These are phyloP conservation scores for Spea hammondii DNA, from an alignment of 2,797 vertebrate genomes.

Conservation along the genomic window DNA sequence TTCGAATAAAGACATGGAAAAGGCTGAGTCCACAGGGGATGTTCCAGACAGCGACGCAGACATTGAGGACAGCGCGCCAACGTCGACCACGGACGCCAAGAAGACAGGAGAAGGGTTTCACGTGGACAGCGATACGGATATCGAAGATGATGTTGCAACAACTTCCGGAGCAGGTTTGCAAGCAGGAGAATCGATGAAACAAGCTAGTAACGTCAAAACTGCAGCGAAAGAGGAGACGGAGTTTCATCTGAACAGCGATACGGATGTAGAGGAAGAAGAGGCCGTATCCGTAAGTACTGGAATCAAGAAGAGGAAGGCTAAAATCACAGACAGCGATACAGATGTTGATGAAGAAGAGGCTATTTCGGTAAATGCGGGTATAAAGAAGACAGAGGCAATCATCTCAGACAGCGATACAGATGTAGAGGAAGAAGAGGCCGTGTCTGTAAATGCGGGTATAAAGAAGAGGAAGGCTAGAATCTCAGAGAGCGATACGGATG, in stretches of 20 bases:
- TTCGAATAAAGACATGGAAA: neutral
- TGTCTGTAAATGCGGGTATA: neutral
- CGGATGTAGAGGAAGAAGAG: slow-evolving; percentile 26
- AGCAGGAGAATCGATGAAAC: too few species aligned
- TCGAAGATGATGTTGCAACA: slow-evolving; percentile 7
- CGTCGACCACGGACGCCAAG: neutral
- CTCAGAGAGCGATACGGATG: neutral
- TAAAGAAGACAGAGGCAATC: neutral
- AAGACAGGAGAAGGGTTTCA: neutral
- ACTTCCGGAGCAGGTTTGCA: neutral
- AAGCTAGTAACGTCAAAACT: neutral
- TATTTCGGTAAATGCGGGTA: neutral
- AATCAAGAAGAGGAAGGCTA: neutral
- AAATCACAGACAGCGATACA: slow-evolving; percentile 5
- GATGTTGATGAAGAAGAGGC: neutral
- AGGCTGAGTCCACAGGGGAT: neutral
- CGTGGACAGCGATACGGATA: neutral
- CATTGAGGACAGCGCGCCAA: neutral
- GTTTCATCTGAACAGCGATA: slow-evolving; percentile 2
- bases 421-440: neutral
- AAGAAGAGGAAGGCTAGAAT: neutral
- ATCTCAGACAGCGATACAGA: neutral
- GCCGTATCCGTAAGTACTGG: neutral
- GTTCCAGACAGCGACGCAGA: neutral
- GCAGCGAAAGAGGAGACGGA: neutral